Evolutionary conservation across 2,113 vertebrate genomes (phyloP).

Genomic region (Pteronura brasiliensis): DNA sequence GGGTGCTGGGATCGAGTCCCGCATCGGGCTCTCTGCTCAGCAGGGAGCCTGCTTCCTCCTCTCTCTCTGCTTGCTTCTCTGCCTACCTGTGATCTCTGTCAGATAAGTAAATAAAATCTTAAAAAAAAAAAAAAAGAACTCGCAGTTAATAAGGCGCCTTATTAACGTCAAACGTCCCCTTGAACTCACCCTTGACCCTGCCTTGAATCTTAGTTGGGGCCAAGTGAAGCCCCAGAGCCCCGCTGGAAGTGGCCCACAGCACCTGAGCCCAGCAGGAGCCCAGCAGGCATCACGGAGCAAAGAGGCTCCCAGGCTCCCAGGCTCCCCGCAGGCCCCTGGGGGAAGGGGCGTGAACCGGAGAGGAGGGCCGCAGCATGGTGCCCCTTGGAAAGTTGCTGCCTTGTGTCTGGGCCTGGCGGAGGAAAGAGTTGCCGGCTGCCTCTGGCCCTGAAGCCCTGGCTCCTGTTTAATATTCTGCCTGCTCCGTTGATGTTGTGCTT

Average conservation of each 20-base stretch:
- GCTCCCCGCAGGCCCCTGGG: slow-evolving; percentile 46
- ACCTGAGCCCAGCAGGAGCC: background rate
- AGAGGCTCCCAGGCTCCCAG: slow-evolving; percentile 57
- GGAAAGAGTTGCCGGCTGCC: slow-evolving; percentile 73
- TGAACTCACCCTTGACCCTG: background rate
- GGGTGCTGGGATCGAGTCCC: no score
- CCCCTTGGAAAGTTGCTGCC: slow-evolving; percentile 80
- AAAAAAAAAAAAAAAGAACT: no score
- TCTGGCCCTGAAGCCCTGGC: slow-evolving; percentile 80
- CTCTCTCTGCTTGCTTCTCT: no score
- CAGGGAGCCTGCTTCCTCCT: no score
- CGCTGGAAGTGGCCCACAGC: background rate
- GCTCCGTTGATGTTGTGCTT: slow-evolving; percentile 85
- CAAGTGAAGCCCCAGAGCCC: background rate
- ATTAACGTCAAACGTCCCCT: no score
- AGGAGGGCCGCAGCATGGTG: slow-evolving; percentile 58
- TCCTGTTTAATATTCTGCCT: slow-evolving; percentile 86
- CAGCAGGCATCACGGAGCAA: background rate
- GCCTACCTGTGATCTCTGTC: no score
- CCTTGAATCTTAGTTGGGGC: slow-evolving; percentile 22
- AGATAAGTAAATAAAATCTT: no score
- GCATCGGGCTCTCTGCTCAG: no score
- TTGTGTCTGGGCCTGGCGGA: slow-evolving; percentile 67
- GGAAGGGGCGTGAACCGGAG: slow-evolving; percentile 63
- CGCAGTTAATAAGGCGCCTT: background rate